Base-by-base conservation (phyloP, 1,140 invertebrate genomes). In the Thalassaphorura encarpata region DNA sequence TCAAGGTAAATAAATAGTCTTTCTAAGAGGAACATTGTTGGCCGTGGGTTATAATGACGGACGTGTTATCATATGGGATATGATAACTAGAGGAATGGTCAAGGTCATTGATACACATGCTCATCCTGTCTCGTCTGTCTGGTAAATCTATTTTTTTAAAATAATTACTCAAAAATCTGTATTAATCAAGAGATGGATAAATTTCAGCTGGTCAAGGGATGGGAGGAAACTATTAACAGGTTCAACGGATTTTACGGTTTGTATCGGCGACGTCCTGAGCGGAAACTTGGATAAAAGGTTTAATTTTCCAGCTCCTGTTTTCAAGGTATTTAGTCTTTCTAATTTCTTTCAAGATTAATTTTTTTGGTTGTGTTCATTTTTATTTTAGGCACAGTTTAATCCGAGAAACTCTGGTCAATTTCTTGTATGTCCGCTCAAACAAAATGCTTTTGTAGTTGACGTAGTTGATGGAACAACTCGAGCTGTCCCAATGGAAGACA, bases 11-110 rank as follows among this genome's bases (percentile, higher is more conserved):
- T 39, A 23, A 6, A 24, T n/a, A n/a, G n/a, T 16, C 33, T 31
- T n/a, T n/a, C n/a, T n/a, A n/a, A n/a, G n/a, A 65, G 94, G 94
- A n/a, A 97, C 93, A 4, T 73, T 98, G 21, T 72, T 99, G 49
- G 95, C 95, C 43, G 95, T 98, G 5, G 96, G 95, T 5, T 98
- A 94, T 69, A 99, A 98, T 72, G 96, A 99, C 80, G 96, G 96
- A 1, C 81, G 93, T 64, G 89, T 99, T 68, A 91, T 97, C 54
- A 84, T 99, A 60, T 98, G 94, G 93, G 96, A 99, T 75, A 98
- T 98, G 72, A 73, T 98, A 16, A 99, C 96, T 0, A 71, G 94
- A 68, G 92, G 94, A 47, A 96, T 97, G 63, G 91, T 92, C 8
- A 97, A 97, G 78, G 87, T 96, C 49, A 92, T 97, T 66, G 87